These are phyloP conservation scores for Neomicropteryx cornuta DNA, from an alignment of 1,140 invertebrate species.

Conservation along the genomic window DNA sequence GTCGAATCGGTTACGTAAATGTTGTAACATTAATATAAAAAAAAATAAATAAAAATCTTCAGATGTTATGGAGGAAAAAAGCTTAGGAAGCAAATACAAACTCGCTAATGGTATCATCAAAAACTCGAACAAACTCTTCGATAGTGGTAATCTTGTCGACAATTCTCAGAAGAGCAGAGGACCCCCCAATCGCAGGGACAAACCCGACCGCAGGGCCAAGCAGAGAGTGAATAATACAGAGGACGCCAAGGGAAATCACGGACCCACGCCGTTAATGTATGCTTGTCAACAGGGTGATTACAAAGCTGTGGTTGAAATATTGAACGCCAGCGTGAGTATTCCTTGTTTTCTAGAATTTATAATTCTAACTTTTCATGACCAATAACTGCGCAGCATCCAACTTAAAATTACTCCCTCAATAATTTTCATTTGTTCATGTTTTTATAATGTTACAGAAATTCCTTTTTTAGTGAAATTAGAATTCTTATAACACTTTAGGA, in stretches of 20 bases:
- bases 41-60: too few species aligned
- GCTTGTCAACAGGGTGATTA: slow-evolving; percentile 69
- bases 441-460: too few species aligned
- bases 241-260: slow-evolving; percentile 32
- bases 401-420: too few species aligned
- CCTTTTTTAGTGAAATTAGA: too few species aligned
- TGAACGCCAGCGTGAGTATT: slow-evolving; percentile 37
- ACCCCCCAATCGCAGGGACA: too few species aligned
- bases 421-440: too few species aligned
- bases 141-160: slow-evolving; percentile 25
- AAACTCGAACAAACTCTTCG: slow-evolving; percentile 24
- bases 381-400: too few species aligned
- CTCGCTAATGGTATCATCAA: slow-evolving; percentile 34
- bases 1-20: too few species aligned
- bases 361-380: too few species aligned
- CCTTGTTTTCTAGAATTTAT: not conserved
- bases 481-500: too few species aligned
- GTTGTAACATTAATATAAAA: too few species aligned
- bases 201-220: slow-evolving; percentile 7
- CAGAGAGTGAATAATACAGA: slow-evolving; percentile 24
- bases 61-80: slow-evolving; percentile 36
- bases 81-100: slow-evolving; percentile 24
- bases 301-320: slow-evolving; percentile 32
- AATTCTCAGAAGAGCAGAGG: slow-evolving; percentile 21
- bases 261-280: slow-evolving; percentile 73